Base-by-base conservation (phyloP, 2,888 invertebrate genomes). In the Thereva nobilitata region DNA sequence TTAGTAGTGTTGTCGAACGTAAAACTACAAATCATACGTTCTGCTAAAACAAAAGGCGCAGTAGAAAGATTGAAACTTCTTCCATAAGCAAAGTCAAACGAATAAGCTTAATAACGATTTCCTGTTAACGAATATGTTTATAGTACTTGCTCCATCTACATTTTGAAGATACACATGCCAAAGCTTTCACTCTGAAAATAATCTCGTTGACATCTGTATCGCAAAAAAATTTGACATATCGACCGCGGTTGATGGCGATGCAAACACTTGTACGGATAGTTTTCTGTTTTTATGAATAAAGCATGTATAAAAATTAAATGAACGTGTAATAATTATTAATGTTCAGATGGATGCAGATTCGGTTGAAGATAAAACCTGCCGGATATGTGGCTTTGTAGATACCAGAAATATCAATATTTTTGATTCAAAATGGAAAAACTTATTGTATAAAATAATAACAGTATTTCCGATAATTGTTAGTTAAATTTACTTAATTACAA, bases 381-480 rank as follows among this genome's bases (percentile, higher is more conserved):
- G 76, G 8, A 73, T 77, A 56, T 77, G 76, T 67, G 76, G 76
- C 47, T 69, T 70, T 38, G 72, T 74, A 57, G 72, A 75, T 65
- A 71, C 71, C 44, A 71, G 70, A 50, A 76, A 75, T 49, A 65
- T 72, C 7, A 72, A 74, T 63, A 74, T 76, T 49, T 75, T 74
- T 65, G 69, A 67, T 35, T 41, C 70, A 8, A 74, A 72, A 47
- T 64, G 70, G 12, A 73, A 64, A n/a, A 73, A 64, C 49, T 67
- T 76, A 38, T 64, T 73, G 5, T 70, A 71, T 4, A 75, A 75
- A 70, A 75, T 76, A 34, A 70, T 74, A 44, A 73, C 76, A 7
- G 74, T 77, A 37, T 76, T 73, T 69, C 76, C 76, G 23, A 71
- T 77, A 45, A 72, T 75, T 67, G 76, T 76, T 67, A 49, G 47